Percentiles rank a stretch among this genome's conserved stretches.
phyloP scores from a whole-genome alignment of 2,113 vertebrate species.

The Glaucidium brasilianum region DNA sequence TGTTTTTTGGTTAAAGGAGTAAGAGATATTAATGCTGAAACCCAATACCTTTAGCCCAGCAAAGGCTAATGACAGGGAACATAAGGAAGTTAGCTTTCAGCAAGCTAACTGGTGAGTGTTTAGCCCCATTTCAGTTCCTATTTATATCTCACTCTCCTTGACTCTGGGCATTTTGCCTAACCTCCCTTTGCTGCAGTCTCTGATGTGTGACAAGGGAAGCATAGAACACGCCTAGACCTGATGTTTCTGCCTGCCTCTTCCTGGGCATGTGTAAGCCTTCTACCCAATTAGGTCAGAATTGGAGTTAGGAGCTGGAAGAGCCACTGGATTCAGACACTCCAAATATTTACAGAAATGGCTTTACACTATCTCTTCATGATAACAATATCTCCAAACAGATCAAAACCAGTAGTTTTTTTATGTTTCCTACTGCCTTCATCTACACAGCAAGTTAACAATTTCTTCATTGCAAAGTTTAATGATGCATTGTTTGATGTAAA shows the following conservation, averaged over 20 bases:
- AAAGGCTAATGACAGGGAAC: neutral
- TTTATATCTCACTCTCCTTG: neutral
- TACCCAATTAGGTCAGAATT: neutral
- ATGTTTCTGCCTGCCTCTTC: neutral
- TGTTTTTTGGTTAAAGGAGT: neutral
- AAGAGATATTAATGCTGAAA: neutral
- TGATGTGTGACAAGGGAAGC: neutral
- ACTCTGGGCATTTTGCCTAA: neutral
- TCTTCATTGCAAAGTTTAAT: neutral
- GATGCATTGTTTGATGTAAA: neutral
- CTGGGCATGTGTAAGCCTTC: neutral
- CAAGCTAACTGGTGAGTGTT: neutral
- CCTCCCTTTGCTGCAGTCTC: neutral
- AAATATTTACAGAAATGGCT: neutral
- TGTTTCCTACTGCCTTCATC: neutral
- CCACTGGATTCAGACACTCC: neutral
- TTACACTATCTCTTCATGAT: rapidly evolving
- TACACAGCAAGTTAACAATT: neutral
- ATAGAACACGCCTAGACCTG: neutral
- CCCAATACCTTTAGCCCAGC: neutral
- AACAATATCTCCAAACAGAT: neutral
- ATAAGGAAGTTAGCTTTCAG: neutral
- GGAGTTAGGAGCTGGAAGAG: neutral
- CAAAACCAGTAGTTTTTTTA: neutral
- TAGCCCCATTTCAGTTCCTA: neutral